Base-by-base conservation (phyloP, 2,113 vertebrate species). In the Anarhynchus alexandrinus region DNA sequence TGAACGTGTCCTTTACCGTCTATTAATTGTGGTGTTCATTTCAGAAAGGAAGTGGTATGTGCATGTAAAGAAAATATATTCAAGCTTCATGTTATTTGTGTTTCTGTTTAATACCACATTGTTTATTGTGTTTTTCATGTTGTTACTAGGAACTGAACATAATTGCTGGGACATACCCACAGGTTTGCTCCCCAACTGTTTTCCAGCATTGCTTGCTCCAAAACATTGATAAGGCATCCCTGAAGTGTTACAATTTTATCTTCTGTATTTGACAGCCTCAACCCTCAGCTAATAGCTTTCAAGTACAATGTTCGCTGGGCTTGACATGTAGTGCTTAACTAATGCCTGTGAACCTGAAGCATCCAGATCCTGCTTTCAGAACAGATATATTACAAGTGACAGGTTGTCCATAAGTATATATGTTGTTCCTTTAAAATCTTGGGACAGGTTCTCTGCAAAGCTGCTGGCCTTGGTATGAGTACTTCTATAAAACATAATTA, bases 401-500 rank as follows among this genome's bases (percentile, higher is more conserved):
- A 96, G 49, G 12, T 82, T 96, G 92, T 94, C 93, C 47, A 27
- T 95, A 89, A 92, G 52, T 38, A 36, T 91, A 14, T 73, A 10
- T 59, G 17, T 92, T 90, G 16, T 87, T 94, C n/a, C 49, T 77
- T 88, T 66, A 81, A 81, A 81, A 43, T 73, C 34, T 67, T 87
- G 54, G 65, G 64, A 85, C 43, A 65, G 25, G 38, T 82, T 94
- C 30, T 84, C 45, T 86, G 45, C 18, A 40, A 84, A 74, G 77
- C 57, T 90, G 32, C 69, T 95, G 55, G 29, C 30, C 36, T 86
- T 86, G 38, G 9, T 59, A 27, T 52, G 36, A 82, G 43, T 74
- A 57, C 26, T 22, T 54, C 8, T 65, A 34, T 71, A 58, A 91
- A 88, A 76, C 10, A 7, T 52, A 26, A 52, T 57, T 64, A 78